These are phyloP conservation scores for Poeciliopsis paucimaculata DNA, from an alignment of 2,797 vertebrate species.

Conservation along the genomic window DNA sequence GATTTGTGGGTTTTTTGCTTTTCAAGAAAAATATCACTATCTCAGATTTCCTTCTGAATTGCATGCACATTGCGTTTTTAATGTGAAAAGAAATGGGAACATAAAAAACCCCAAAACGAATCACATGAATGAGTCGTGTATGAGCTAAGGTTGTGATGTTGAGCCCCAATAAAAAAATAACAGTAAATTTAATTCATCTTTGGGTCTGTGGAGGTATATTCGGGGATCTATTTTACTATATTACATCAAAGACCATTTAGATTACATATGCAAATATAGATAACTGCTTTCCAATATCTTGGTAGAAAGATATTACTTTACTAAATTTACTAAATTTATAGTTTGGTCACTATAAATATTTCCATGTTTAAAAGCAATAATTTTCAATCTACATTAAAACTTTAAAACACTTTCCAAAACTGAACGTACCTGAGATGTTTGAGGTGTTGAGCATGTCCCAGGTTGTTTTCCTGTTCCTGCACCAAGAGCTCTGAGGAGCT, in stretches of 20 bases:
- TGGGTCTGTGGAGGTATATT: no score
- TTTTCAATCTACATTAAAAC: not conserved
- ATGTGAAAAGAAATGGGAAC: not conserved
- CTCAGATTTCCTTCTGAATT: not conserved
- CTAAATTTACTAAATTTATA: not conserved
- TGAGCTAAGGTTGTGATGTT: not conserved
- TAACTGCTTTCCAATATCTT: not conserved
- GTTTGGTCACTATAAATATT: not conserved
- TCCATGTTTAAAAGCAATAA: not conserved
- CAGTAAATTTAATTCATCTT: not conserved
- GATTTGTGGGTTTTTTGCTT: not conserved
- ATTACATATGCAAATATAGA: not conserved
- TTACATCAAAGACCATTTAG: not conserved
- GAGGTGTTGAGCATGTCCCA: constrained; percentile 28
- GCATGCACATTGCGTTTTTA: not conserved
- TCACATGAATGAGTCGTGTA: constrained; percentile 12
- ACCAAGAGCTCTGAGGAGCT: constrained; percentile 3
- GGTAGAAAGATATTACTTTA: not conserved
- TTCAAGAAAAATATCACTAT: not conserved
- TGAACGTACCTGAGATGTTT: constrained; percentile 51
- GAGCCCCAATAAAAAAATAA: no score
- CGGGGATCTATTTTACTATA: not conserved
- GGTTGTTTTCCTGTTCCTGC: not conserved
- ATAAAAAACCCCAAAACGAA: not conserved
- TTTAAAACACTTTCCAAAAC: not conserved